Evolutionary conservation across 2,113 vertebrate genomes (phyloP).

Genomic region (Grantiella picta): DNA sequence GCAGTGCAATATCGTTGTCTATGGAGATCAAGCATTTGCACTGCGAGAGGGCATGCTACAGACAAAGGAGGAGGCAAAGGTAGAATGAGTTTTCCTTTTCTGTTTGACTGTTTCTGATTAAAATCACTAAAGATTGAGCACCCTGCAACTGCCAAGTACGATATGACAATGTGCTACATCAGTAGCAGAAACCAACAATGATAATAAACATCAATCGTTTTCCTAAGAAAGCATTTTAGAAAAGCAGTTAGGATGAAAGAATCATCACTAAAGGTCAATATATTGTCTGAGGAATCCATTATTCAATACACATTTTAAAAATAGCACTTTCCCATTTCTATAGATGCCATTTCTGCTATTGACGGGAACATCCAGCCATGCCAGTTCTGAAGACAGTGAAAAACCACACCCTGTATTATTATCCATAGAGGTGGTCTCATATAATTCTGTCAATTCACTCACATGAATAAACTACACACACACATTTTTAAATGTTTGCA

Average conservation of each 20-base stretch:
- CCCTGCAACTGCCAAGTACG: rapidly evolving
- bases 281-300: neutral
- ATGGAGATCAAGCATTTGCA: neutral
- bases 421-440: neutral
- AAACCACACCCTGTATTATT: neutral
- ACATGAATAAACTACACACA: neutral
- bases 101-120: neutral
- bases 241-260: neutral
- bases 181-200: neutral
- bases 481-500: neutral
- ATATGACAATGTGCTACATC: neutral
- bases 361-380: neutral
- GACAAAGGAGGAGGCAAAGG: neutral
- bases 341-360: neutral
- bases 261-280: neutral
- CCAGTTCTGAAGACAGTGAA: neutral
- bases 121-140: neutral
- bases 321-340: neutral
- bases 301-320: neutral
- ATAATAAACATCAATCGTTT: neutral
- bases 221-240: neutral
- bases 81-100: neutral
- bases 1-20: neutral
- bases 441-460: neutral
- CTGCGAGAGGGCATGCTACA: neutral